phyloP scores from a whole-genome alignment of 2,888 invertebrate genomes.

The Athalia cordata region DNA sequence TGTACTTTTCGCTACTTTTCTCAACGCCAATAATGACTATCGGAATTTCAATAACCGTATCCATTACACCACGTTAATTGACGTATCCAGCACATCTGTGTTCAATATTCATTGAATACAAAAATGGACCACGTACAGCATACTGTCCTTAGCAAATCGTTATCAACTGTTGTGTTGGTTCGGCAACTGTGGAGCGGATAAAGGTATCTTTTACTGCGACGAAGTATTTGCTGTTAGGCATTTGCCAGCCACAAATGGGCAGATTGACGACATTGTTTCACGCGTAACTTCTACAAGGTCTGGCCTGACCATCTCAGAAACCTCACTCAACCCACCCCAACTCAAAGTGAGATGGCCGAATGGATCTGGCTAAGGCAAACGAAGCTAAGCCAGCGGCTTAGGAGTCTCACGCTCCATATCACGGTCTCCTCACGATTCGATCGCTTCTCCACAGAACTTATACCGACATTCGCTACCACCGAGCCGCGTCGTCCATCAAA shows the following conservation, averaged over 20 bases:
- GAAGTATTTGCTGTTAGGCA: constrained; percentile 15
- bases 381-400: constrained; percentile 28
- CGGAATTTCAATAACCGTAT: no score
- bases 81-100: no score
- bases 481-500: constrained; percentile 14
- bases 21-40: no score
- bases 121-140: background rate
- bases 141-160: constrained; percentile 10
- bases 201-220: constrained; percentile 6
- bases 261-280: constrained; percentile 37
- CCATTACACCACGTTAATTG: no score
- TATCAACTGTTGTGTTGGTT: constrained; percentile 7
- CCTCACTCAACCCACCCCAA: constrained; percentile 23
- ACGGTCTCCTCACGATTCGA: constrained; percentile 26
- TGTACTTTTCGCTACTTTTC: no score
- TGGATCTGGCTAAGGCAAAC: constrained; percentile 12
- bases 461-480: constrained; percentile 1
- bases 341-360: background rate
- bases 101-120: no score
- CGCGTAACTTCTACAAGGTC: constrained; percentile 28
- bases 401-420: constrained; percentile 36
- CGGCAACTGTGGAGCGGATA: background rate
- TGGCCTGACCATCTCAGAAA: constrained; percentile 27
- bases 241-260: constrained; percentile 28
- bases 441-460: constrained; percentile 26